Conservation (phyloP, 1,140 invertebrate species). For the Drosophila sproati region DNA sequence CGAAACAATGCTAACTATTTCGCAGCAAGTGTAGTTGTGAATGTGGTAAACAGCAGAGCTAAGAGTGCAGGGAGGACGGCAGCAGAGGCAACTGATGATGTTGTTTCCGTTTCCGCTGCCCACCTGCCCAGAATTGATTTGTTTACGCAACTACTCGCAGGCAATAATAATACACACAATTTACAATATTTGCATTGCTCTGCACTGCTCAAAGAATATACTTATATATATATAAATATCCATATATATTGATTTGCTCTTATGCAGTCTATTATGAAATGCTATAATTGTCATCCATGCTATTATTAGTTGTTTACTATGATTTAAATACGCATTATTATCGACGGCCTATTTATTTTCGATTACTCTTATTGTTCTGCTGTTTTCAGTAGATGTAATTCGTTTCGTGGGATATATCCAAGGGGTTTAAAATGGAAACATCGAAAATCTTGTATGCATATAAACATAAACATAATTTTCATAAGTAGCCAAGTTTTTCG, state of each 20-base stretch:
- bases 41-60: background rate
- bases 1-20: slow-evolving; percentile 33
- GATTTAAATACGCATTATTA: background rate
- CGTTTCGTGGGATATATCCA: too few species aligned
- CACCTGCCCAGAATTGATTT: slow-evolving; percentile 30
- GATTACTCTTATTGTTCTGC: too few species aligned
- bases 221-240: background rate
- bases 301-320: background rate
- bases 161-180: slow-evolving; percentile 29
- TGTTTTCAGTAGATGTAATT: too few species aligned
- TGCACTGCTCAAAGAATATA: background rate
- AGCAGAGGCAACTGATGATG: slow-evolving; percentile 28
- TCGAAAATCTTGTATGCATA: too few species aligned
- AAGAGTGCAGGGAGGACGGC: background rate
- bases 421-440: too few species aligned
- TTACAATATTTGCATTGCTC: slow-evolving; percentile 5
- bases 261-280: background rate
- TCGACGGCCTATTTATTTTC: background rate
- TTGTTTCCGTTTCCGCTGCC: slow-evolving; percentile 41
- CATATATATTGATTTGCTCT: background rate
- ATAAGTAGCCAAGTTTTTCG: background rate
- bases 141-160: slow-evolving; percentile 28
- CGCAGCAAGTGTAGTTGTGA: background rate
- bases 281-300: background rate
- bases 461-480: too few species aligned